Conservation (phyloP, 2,797 vertebrate genomes). For the Chelon labrosus region DNA sequence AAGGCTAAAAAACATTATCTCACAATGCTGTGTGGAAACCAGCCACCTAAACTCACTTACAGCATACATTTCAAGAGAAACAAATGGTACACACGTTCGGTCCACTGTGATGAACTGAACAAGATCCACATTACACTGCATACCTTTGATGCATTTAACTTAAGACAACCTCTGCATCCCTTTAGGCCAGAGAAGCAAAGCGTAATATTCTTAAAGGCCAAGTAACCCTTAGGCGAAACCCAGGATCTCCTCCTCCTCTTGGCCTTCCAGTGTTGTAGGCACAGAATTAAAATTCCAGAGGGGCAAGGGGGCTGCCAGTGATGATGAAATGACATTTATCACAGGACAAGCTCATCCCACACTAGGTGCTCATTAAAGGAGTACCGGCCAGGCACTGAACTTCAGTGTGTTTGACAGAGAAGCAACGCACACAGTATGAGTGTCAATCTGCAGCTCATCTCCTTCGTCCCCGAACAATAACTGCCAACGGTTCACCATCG, state of each 20-base stretch:
- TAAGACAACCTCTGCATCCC: slow-evolving; percentile 21
- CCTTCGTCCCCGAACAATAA: slow-evolving; percentile 15
- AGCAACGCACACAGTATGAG: slow-evolving; percentile 25
- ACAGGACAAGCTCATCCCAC: slow-evolving; percentile 44
- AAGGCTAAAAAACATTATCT: slow-evolving; percentile 7
- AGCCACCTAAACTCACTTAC: too few species aligned
- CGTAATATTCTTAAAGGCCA: slow-evolving; percentile 43
- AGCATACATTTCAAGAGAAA: not conserved
- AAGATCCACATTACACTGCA: slow-evolving; percentile 11
- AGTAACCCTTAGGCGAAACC: slow-evolving; percentile 28
- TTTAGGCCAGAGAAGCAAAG: slow-evolving; percentile 39
- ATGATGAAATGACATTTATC: slow-evolving; percentile 73
- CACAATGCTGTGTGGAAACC: not conserved
- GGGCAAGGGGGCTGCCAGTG: slow-evolving; percentile 30
- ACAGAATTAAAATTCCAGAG: slow-evolving; percentile 51
- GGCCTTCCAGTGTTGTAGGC: slow-evolving; percentile 26
- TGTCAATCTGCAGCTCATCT: slow-evolving; percentile 39
- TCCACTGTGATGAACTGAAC: slow-evolving; percentile 16
- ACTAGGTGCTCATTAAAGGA: slow-evolving; percentile 59
- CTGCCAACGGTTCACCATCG: slow-evolving; percentile 15
- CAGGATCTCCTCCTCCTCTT: slow-evolving; percentile 32
- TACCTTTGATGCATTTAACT: slow-evolving; percentile 9
- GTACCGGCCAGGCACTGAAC: slow-evolving; percentile 15
- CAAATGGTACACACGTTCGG: not conserved
- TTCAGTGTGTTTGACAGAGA: slow-evolving; percentile 41